Percentiles rank a stretch among this genome's conserved stretches.
phyloP scores from a whole-genome alignment of 2,113 vertebrate species.

The Ptyas mucosa region DNA sequence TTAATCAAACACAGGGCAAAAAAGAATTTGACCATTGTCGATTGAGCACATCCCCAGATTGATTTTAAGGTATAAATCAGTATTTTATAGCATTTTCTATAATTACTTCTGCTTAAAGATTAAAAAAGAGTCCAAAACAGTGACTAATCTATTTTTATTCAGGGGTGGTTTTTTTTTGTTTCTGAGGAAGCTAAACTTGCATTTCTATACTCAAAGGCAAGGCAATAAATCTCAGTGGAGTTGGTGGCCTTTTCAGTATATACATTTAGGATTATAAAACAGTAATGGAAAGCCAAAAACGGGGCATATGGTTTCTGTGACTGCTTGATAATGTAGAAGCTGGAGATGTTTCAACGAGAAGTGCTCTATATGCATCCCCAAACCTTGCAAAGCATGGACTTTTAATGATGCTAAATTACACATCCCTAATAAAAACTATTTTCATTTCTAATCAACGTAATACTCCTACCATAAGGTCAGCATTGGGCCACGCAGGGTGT shows the following conservation, averaged over 20 bases:
- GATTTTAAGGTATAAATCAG: constrained; percentile 1
- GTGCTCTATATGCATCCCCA: background rate
- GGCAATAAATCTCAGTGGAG: background rate
- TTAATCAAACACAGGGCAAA: background rate
- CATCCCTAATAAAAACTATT: constrained; percentile 19
- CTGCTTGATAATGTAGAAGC: background rate
- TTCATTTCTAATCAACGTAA: constrained; percentile 41
- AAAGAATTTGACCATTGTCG: background rate
- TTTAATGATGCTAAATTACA: background rate
- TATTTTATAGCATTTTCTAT: background rate
- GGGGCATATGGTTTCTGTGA: background rate
- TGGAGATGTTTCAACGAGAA: background rate
- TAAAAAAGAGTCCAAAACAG: constrained; percentile 43
- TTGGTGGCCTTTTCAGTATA: background rate
- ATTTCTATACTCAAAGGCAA: background rate
- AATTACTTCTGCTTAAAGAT: constrained; percentile 24
- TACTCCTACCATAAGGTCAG: constrained; percentile 42
- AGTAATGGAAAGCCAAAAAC: background rate
- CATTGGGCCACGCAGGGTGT: constrained; percentile 38
- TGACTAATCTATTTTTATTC: constrained; percentile 40
- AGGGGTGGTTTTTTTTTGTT: constrained; percentile 38
- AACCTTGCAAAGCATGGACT: background rate
- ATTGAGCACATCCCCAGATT: background rate
- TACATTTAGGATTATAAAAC: background rate
- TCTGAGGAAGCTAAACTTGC: background rate